Evolutionary conservation across 1,140 invertebrate genomes (phyloP).

Genomic region (Ostrea denselamellosa): DNA sequence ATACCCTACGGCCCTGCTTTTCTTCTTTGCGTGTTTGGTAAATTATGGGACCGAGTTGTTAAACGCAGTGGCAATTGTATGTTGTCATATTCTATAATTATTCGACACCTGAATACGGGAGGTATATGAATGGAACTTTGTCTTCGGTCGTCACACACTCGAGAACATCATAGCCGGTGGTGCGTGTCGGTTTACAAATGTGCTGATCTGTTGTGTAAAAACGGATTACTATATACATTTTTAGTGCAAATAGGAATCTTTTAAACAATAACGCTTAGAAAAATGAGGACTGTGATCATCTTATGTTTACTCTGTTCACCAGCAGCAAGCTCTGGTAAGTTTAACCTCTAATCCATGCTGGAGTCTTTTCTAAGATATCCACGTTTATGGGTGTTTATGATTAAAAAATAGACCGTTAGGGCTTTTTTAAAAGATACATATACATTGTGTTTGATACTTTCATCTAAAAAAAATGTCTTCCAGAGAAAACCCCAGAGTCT

Average conservation of each 20-base stretch:
- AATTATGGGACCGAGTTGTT: background rate
- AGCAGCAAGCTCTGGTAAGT: background rate
- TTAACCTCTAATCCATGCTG: background rate
- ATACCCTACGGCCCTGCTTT: slow-evolving; percentile 2
- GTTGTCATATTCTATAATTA: slow-evolving; percentile 37
- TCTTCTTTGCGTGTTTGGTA: background rate
- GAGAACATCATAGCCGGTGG: background rate
- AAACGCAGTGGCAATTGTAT: slow-evolving; percentile 9
- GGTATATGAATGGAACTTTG: slow-evolving; percentile 24
- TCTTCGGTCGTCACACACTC: slow-evolving; percentile 28
- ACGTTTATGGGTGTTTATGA: too few relatives aligned
- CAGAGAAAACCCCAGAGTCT: too few relatives aligned
- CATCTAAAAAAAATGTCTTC: too few relatives aligned
- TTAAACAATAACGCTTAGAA: background rate
- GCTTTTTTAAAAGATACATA: too few relatives aligned
- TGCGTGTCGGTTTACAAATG: slow-evolving; percentile 2
- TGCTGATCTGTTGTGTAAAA: background rate
- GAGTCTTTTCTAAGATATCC: too few relatives aligned
- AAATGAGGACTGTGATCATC: background rate
- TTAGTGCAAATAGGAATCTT: background rate
- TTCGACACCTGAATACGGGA: slow-evolving; percentile 12
- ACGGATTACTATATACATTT: background rate
- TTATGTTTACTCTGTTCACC: background rate
- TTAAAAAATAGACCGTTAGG: too few relatives aligned
- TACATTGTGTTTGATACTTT: too few relatives aligned